Conservation (phyloP, 1,140 invertebrate species). For the Hyphantria cunea region DNA sequence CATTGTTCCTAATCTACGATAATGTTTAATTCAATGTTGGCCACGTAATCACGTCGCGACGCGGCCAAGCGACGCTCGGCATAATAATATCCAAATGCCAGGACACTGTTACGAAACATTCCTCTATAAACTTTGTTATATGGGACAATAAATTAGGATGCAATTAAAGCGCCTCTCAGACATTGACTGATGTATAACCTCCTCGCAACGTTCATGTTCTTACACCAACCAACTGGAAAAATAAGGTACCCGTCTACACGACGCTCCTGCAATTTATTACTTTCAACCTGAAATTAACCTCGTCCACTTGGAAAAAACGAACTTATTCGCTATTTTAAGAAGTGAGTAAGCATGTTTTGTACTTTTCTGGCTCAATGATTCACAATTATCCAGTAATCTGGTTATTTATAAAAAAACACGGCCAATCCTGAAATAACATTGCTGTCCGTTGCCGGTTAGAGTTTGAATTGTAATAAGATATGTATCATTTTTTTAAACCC, state of each 20-base stretch:
- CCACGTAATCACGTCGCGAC: constrained; percentile 2
- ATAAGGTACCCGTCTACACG: constrained; percentile 25
- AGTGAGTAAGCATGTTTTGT: too few species aligned
- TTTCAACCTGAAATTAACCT: constrained; percentile 27
- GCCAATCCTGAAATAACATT: too few species aligned
- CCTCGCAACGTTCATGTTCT: constrained; percentile 36
- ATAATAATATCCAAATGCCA: constrained; percentile 16
- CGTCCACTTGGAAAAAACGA: background rate
- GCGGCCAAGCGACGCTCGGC: background rate
- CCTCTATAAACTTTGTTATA: constrained; percentile 37
- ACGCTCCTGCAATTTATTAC: constrained; percentile 30
- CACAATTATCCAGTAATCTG: too few species aligned
- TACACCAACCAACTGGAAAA: constrained; percentile 35
- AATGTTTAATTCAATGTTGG: constrained; percentile 7
- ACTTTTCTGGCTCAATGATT: too few species aligned
- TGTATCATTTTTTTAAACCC: too few species aligned
- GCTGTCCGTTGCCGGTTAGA: too few species aligned
- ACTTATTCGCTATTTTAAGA: too few species aligned
- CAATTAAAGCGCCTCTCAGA: constrained; percentile 64
- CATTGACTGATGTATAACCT: constrained; percentile 69
- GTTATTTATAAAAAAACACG: too few species aligned
- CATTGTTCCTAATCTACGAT: background rate
- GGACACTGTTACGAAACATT: constrained; percentile 22
- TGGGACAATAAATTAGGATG: constrained; percentile 63
- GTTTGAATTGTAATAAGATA: too few species aligned